Base-by-base conservation (phyloP, 2,797 vertebrate genomes). In the Clarias platycephalus region DNA sequence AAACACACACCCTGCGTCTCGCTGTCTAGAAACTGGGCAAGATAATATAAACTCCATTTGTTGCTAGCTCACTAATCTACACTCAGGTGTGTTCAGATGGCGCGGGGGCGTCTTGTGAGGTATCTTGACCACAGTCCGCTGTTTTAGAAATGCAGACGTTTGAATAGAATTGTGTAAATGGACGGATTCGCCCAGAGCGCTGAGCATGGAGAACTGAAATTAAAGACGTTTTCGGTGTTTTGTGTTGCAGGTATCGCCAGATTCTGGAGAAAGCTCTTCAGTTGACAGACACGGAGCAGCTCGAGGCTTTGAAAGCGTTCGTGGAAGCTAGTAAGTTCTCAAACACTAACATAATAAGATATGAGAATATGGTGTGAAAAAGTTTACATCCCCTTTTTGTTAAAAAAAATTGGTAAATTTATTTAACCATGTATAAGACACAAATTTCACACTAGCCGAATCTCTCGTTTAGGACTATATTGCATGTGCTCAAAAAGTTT, bases 291-390 rank as follows among this genome's bases (percentile, higher is more conserved):
- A 93, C 91, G 68, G 98, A 99, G 80, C 98, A 99, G 64, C 95
- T 98, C 84, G 98, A 99, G 89, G 97, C 97, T 86, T 93, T 99
- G 90, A 99, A 98, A 95, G 98, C 97, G 78, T 99, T 99, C 94
- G 98, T 99, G 86, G 98, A 99, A 97, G 97, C 98, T 91, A 99
- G 98, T 99, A 96, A 94, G 97, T 93, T 79, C 24, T 66, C 28
- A 1, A 18, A 78, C 53, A 5, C 37, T 13, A 13, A 62, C 12
- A 34, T 3, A 0, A 77, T 12, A 28, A 26, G 7, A n/a, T 49
- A 55, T 12, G 28, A 6, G 12, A 10, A 3, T 18, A 28, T 60
- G 74, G 55, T 24, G 28, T 58, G 55, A 13, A 62, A 15, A 78
- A n/a, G 57, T n/a, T 15, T 24, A 60, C 10, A 24, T 5, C 10